Conservation (phyloP, 1,140 invertebrate species). For the Drosophila simulans region DNA sequence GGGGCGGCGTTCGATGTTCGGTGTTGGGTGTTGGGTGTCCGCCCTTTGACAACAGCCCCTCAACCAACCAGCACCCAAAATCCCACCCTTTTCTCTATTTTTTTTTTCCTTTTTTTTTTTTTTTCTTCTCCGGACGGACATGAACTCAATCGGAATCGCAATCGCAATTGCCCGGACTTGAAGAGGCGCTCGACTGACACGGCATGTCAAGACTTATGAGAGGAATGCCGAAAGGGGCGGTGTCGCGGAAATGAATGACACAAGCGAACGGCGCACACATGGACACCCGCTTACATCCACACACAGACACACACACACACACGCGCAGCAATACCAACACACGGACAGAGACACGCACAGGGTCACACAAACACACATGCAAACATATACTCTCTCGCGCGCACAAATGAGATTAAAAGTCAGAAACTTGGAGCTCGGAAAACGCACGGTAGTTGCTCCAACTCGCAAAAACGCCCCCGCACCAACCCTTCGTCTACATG, state of each 20-base stretch:
- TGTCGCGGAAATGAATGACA: conserved; percentile 44
- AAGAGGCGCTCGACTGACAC: conserved; percentile 49
- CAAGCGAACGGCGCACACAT: conserved; percentile 21
- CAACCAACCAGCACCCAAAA: not conserved
- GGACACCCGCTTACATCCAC: conserved; percentile 1
- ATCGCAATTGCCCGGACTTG: conserved; percentile 43
- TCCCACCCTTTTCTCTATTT: not conserved
- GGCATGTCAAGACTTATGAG: conserved; percentile 57
- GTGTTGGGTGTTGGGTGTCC: conserved; percentile 20
- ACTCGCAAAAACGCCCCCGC: conserved; percentile 31
- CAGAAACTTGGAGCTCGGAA: conserved; percentile 36
- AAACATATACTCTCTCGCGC: conserved; percentile 14
- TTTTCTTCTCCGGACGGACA: conserved; percentile 12
- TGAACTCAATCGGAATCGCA: conserved; percentile 44
- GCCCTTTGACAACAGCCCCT: not conserved
- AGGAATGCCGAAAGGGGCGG: conserved; percentile 18
- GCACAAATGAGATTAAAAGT: conserved; percentile 78
- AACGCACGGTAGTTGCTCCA: conserved; percentile 23
- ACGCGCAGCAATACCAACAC: not conserved
- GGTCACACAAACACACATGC: conserved; percentile 13
- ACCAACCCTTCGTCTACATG: conserved; percentile 11
- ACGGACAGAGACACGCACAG: conserved; percentile 10
- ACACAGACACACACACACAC: conserved; percentile 11
- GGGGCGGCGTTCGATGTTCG: conserved; percentile 14
- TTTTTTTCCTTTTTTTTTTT: not conserved